Percentiles rank a stretch among this genome's conserved stretches.
These are phyloP conservation scores for Pelagia noctiluca DNA, from an alignment of 30 jellyfish, hydroid and myxozoan species.

Conservation along the genomic window DNA sequence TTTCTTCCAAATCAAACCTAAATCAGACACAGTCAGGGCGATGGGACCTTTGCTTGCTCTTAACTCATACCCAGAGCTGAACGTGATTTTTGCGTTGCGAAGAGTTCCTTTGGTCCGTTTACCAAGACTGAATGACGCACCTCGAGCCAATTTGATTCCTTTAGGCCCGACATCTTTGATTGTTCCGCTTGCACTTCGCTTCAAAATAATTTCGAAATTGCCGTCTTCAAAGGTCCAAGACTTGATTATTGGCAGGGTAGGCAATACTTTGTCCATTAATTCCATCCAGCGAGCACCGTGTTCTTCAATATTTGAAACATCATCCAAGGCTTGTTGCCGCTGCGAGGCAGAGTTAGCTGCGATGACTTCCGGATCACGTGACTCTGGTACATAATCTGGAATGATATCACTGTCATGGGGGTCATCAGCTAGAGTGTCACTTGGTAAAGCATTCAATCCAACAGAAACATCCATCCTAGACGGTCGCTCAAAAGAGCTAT, in stretches of 20 bases:
- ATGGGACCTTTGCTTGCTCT: constrained; percentile 92
- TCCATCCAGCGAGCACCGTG: constrained; percentile 71
- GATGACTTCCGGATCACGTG: constrained; percentile 70
- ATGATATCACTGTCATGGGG: constrained; percentile 67
- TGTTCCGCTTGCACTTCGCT: constrained; percentile 76
- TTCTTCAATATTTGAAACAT: constrained; percentile 41
- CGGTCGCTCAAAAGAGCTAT: constrained; percentile 67
- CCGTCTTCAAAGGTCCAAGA: constrained; percentile 70
- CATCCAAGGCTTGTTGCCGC: constrained; percentile 71
- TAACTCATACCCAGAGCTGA: constrained; percentile 64
- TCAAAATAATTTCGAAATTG: constrained; percentile 41
- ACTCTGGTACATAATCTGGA: constrained; percentile 74
- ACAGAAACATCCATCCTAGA: constrained; percentile 62
- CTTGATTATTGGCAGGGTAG: constrained; percentile 74
- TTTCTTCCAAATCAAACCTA: constrained; percentile 65
- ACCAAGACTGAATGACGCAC: constrained; percentile 77
- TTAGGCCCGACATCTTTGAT: constrained; percentile 70
- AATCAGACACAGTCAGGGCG: constrained; percentile 39
- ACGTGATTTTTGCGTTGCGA: background rate
- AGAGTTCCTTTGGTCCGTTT: constrained; percentile 63
- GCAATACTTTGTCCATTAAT: constrained; percentile 73
- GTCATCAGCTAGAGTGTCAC: constrained; percentile 67
- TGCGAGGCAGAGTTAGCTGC: constrained; percentile 53
- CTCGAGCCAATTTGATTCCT: constrained; percentile 84
- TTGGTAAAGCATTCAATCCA: constrained; percentile 47